Conservation (phyloP, 2,797 vertebrate genomes). For the Danio jaintianensis region DNA sequence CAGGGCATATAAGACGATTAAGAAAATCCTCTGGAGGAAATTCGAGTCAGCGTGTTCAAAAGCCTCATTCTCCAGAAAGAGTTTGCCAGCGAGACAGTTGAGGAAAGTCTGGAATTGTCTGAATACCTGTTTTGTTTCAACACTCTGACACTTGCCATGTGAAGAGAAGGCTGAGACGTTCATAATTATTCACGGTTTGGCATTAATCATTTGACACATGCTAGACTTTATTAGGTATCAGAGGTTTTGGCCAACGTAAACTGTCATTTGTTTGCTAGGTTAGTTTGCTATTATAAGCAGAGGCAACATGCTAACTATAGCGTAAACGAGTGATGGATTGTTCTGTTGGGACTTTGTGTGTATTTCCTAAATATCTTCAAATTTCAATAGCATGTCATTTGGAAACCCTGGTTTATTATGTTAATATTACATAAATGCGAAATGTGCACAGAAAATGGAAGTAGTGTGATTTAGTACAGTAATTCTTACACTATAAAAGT, state of each 20-base stretch:
- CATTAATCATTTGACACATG: slow-evolving; percentile 18
- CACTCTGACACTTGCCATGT: slow-evolving; percentile 29
- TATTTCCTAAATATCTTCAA: slow-evolving; percentile 20
- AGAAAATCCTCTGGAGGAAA: slow-evolving; percentile 52
- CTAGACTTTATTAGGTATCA: slow-evolving; percentile 15
- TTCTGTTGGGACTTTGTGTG: slow-evolving; percentile 6
- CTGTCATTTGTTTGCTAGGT: background rate
- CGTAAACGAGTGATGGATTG: background rate
- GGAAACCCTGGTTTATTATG: slow-evolving; percentile 16
- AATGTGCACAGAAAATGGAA: slow-evolving; percentile 34
- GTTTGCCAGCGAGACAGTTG: slow-evolving; percentile 30
- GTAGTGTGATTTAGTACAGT: slow-evolving; percentile 46
- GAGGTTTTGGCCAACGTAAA: slow-evolving; percentile 30
- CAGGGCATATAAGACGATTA: slow-evolving; percentile 33
- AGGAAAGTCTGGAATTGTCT: slow-evolving; percentile 36
- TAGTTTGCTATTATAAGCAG: slow-evolving; percentile 6
- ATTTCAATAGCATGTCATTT: background rate
- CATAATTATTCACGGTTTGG: background rate
- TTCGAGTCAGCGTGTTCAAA: slow-evolving; percentile 21
- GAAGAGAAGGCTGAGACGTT: slow-evolving; percentile 19
- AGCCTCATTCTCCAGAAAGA: slow-evolving; percentile 29
- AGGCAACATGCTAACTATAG: background rate
- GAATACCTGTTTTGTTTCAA: slow-evolving; percentile 42
- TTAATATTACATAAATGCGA: slow-evolving; percentile 29
- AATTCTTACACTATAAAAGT: slow-evolving; percentile 25